Evolutionary conservation across 2,113 vertebrate species (phyloP).

Genomic region (Anarhynchus alexandrinus): DNA sequence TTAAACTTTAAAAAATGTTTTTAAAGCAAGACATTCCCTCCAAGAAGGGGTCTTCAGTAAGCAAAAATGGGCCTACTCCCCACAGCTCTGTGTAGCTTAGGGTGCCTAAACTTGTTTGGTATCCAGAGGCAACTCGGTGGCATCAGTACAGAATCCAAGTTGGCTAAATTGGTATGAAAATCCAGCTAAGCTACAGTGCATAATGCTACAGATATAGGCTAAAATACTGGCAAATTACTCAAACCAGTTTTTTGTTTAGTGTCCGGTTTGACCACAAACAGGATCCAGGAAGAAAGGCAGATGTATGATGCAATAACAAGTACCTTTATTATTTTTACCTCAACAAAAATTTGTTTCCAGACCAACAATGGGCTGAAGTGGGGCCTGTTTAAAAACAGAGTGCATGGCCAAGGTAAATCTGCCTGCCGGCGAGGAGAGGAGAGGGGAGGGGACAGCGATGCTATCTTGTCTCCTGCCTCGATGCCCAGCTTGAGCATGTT

Average conservation of each 20-base stretch:
- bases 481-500: background rate
- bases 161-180: background rate
- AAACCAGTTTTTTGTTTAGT: background rate
- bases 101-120: background rate
- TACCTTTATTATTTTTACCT: background rate
- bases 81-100: background rate
- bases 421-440: background rate
- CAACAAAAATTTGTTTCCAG: background rate
- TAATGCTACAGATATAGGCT: background rate
- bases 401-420: background rate
- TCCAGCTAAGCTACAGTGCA: background rate
- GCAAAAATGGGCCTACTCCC: background rate
- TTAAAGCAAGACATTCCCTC: background rate
- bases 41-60: background rate
- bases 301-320: background rate
- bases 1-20: background rate
- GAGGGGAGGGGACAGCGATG: too few relatives aligned
- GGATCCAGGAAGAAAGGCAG: background rate
- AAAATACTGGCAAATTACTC: background rate
- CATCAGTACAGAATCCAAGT: background rate
- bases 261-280: background rate
- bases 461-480: background rate
- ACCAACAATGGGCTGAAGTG: background rate
- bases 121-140: background rate
- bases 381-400: background rate